phyloP scores from a whole-genome alignment of 2,113 vertebrate species.

The Recurvirostra avosetta region DNA sequence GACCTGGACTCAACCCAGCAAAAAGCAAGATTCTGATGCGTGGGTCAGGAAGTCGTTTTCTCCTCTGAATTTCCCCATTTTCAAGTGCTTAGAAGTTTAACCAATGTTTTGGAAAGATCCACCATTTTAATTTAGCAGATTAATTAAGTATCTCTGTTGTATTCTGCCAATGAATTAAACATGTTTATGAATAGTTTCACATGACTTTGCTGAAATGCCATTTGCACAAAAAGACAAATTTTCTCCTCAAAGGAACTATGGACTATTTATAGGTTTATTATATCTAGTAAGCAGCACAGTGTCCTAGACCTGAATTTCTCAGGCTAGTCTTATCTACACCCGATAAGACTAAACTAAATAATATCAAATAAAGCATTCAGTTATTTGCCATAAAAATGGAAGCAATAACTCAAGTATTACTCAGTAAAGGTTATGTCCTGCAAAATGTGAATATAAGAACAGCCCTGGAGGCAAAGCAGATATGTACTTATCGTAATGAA shows the following conservation, averaged over 20 bases:
- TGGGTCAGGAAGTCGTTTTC: not conserved
- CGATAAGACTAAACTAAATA: not conserved
- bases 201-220: not conserved
- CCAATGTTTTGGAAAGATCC: not conserved
- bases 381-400: constrained; percentile 5
- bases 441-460: constrained; percentile 5
- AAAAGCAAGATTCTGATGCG: not conserved
- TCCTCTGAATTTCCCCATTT: not conserved
- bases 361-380: not conserved
- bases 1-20: not conserved
- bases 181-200: not conserved
- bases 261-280: not conserved
- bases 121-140: not conserved
- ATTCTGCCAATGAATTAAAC: not conserved
- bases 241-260: not conserved
- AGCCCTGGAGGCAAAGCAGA: not conserved
- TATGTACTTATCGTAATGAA: constrained; percentile 2
- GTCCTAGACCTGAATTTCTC: not conserved
- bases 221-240: not conserved
- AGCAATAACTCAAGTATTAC: constrained; percentile 12
- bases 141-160: not conserved
- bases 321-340: not conserved
- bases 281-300: not conserved
- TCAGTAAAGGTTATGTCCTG: constrained; percentile 9
- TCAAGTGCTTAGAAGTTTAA: not conserved